A percentile compares a stretch with the other conserved stretches of the same genome.
Conservation (phyloP, 2,888 invertebrate genomes). For the Brachyptera putata region DNA sequence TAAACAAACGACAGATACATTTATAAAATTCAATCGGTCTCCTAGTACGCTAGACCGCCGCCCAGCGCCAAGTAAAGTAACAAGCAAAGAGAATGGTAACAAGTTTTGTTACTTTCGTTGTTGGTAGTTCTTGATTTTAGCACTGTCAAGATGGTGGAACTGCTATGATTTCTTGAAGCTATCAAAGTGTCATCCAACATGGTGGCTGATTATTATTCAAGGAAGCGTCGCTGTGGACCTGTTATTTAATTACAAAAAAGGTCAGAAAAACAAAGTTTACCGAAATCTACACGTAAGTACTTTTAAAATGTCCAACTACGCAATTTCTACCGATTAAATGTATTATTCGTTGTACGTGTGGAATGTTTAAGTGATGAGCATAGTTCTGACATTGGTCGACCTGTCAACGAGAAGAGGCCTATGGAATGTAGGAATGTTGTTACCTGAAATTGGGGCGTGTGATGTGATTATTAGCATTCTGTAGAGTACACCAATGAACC, state of each 20-base stretch:
- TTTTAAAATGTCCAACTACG: background rate
- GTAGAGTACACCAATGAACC: background rate
- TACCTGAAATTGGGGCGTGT: conserved; percentile 16
- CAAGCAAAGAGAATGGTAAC: too few relatives aligned
- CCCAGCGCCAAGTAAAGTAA: too few relatives aligned
- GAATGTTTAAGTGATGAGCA: background rate
- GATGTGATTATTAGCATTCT: background rate
- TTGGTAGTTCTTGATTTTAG: too few relatives aligned
- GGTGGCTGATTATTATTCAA: conserved; percentile 27
- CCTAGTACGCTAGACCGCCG: too few relatives aligned
- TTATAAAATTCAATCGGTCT: too few relatives aligned
- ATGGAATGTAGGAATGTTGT: conserved; percentile 9
- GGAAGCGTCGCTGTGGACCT: conserved; percentile 23
- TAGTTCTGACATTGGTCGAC: background rate
- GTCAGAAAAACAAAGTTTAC: too few relatives aligned
- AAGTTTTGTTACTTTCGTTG: too few relatives aligned
- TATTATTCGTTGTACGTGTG: background rate
- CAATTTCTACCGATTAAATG: background rate
- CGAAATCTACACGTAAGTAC: background rate
- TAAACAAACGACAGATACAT: too few relatives aligned
- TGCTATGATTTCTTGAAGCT: background rate
- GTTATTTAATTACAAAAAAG: conserved; percentile 9
- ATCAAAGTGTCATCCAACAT: conserved; percentile 22
- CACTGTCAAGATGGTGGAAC: too few relatives aligned
- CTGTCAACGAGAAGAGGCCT: background rate